Evolutionary conservation across 2,113 vertebrate species (phyloP).

Genomic region (Sebastes fasciatus): DNA sequence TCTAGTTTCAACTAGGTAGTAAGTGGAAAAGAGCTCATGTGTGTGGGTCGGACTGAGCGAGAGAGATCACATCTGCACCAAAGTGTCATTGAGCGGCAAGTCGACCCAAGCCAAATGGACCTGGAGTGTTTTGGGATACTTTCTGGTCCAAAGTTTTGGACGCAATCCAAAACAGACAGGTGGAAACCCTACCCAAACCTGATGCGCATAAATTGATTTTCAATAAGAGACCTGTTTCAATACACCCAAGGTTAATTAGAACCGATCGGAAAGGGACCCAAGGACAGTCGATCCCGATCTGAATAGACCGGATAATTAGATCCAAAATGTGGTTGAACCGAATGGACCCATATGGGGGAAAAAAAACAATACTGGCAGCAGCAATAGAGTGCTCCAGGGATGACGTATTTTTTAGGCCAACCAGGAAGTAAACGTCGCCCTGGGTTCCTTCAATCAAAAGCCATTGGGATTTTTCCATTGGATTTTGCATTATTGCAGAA

Average conservation of each 20-base stretch:
- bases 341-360: neutral
- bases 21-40: neutral
- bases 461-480: too few species aligned
- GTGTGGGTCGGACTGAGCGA: neutral
- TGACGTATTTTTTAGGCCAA: too few species aligned
- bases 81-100: neutral
- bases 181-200: too few species aligned
- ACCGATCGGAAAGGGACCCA: neutral
- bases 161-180: neutral
- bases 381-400: neutral
- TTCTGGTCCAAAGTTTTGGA: neutral
- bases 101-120: neutral
- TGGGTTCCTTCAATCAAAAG: too few species aligned
- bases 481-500: too few species aligned
- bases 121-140: neutral
- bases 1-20: neutral
- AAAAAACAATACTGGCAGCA: neutral
- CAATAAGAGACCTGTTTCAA: neutral
- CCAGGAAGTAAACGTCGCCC: too few species aligned
- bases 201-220: neutral
- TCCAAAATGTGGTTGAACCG: neutral
- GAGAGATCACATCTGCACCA: neutral
- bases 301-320: conserved; percentile 7
- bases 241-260: neutral
- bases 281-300: neutral